Conservation (phyloP, 2,113 vertebrate genomes). For the Zosterops japonicus region DNA sequence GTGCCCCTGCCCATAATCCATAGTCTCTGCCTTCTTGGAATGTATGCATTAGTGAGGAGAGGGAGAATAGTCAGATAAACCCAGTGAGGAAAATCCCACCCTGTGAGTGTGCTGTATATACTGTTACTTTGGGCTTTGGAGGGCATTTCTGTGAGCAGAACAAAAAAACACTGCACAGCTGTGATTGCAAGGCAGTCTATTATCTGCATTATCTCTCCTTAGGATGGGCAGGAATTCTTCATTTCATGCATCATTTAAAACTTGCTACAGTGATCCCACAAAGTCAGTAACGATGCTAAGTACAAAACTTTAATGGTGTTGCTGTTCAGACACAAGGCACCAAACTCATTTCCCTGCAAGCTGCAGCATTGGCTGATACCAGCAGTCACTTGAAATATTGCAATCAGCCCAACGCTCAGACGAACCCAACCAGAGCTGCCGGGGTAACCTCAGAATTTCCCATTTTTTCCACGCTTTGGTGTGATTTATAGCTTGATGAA, state of each 20-base stretch:
- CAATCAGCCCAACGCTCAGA: background rate
- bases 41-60: rapidly evolving
- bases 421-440: background rate
- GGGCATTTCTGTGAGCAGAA: slow-evolving; percentile 56
- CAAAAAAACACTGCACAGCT: slow-evolving; percentile 60
- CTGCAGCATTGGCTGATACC: background rate
- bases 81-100: background rate
- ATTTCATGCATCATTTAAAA: slow-evolving; percentile 76
- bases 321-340: slow-evolving; percentile 45
- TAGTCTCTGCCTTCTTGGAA: background rate
- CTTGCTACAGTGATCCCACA: slow-evolving; percentile 70
- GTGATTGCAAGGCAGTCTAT: slow-evolving; percentile 68
- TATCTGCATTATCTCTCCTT: slow-evolving; percentile 69
- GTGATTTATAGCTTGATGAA: slow-evolving; percentile 69
- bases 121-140: slow-evolving; percentile 54
- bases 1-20: background rate
- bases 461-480: slow-evolving; percentile 32
- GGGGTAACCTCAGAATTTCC: slow-evolving; percentile 19
- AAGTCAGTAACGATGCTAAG: slow-evolving; percentile 69
- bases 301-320: slow-evolving; percentile 69
- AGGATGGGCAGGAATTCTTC: slow-evolving; percentile 69
- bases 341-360: slow-evolving; percentile 61
- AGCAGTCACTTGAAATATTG: slow-evolving; percentile 20
- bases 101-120: background rate
- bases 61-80: background rate